Evolutionary conservation across 2,888 invertebrate species (phyloP).

Genomic region (Anoplius nigerrimus): DNA sequence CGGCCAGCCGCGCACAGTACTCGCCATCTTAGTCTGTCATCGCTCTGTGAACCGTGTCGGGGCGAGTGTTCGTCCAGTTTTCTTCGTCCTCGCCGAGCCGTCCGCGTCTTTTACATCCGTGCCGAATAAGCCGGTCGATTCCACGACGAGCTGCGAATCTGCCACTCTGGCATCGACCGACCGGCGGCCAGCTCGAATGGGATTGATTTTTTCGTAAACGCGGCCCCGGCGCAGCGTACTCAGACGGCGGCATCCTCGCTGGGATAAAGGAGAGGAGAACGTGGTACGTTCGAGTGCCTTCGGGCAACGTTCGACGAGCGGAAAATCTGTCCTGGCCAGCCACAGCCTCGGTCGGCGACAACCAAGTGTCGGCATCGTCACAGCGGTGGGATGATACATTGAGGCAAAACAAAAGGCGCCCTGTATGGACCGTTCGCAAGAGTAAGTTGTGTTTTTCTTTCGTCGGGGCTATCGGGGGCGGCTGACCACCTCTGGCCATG

Average conservation of each 20-base stretch:
- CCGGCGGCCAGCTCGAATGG: slow-evolving; percentile 15
- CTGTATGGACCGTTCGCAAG: slow-evolving; percentile 67
- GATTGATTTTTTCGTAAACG: slow-evolving; percentile 13
- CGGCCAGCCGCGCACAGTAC: slow-evolving; percentile 25
- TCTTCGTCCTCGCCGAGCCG: background rate
- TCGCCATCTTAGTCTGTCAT: slow-evolving; percentile 70
- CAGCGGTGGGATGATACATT: slow-evolving; percentile 61
- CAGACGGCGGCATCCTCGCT: slow-evolving; percentile 15
- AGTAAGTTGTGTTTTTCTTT: slow-evolving; percentile 56
- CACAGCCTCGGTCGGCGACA: background rate
- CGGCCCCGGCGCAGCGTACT: slow-evolving; percentile 19
- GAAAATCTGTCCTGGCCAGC: too few species aligned
- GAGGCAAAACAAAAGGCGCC: slow-evolving; percentile 52
- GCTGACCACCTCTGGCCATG: background rate
- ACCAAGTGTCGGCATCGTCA: slow-evolving; percentile 10
- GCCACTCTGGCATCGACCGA: too few species aligned
- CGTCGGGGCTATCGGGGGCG: background rate
- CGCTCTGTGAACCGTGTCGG: slow-evolving; percentile 47
- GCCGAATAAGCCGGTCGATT: too few species aligned
- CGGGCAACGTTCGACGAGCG: too few species aligned
- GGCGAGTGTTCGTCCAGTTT: slow-evolving; percentile 37
- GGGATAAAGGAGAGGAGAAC: slow-evolving; percentile 2
- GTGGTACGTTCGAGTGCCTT: background rate
- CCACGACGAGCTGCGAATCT: too few species aligned
- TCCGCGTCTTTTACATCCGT: background rate